A percentile compares a stretch with the other conserved stretches of the same genome.
These are phyloP conservation scores for Sakesphorus luctuosus DNA, from an alignment of 2,113 vertebrate genomes.

Conservation along the genomic window DNA sequence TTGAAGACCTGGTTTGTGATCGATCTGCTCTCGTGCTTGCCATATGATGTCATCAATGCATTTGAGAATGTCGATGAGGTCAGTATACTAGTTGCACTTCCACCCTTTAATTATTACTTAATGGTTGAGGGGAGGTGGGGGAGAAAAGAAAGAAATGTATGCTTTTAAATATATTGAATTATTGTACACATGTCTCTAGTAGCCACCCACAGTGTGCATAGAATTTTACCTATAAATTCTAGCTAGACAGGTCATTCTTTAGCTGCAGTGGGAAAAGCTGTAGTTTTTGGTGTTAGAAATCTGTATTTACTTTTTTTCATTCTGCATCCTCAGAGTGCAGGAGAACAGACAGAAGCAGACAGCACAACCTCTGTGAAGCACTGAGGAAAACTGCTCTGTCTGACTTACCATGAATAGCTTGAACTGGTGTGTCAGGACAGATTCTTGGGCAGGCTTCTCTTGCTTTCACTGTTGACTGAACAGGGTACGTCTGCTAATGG, in stretches of 20 bases:
- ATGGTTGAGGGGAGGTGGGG: background rate
- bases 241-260: background rate
- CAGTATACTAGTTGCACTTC: conserved; percentile 70
- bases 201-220: background rate
- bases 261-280: background rate
- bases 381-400: background rate
- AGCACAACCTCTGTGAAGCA: background rate
- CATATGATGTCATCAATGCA: conserved; percentile 97
- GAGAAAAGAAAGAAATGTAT: background rate
- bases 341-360: background rate
- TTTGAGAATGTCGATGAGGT: conserved; percentile 99
- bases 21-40: conserved; percentile 94
- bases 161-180: background rate
- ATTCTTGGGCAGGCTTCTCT: background rate
- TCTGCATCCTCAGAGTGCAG: background rate
- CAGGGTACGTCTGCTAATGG: background rate
- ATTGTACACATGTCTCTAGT: background rate
- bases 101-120: conserved; percentile 12
- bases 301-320: background rate
- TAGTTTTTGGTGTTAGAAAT: background rate
- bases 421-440: background rate
- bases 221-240: background rate
- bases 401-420: background rate
- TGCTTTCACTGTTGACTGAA: background rate
- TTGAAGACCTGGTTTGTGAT: conserved; percentile 99